Evolutionary conservation across 2,797 vertebrate genomes (phyloP).

Genomic region (Crocidura indochinensis): DNA sequence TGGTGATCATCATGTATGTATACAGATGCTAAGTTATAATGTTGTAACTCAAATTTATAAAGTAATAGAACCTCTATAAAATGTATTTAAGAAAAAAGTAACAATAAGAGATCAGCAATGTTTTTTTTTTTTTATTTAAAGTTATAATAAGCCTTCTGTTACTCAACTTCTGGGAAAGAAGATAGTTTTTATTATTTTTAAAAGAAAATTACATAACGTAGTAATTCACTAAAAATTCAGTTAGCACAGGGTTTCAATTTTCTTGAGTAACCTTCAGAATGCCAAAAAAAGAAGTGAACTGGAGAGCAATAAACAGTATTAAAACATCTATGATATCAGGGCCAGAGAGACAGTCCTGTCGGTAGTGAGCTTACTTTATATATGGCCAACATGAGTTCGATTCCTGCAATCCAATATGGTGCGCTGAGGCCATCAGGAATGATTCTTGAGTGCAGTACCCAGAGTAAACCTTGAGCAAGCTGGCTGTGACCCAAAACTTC

Average conservation of each 20-base stretch:
- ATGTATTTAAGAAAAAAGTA: neutral
- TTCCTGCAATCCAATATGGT: too few relatives aligned
- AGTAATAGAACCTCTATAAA: neutral
- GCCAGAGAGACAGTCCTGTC: too few relatives aligned
- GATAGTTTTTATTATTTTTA: neutral
- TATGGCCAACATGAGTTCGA: too few relatives aligned
- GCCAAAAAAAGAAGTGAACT: neutral
- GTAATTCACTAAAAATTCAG: neutral
- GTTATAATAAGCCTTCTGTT: neutral
- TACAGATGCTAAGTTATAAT: neutral
- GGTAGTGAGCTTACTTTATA: too few relatives aligned
- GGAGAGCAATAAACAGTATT: neutral
- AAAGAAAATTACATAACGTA: neutral
- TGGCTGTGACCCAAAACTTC: too few relatives aligned
- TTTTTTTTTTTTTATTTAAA: neutral
- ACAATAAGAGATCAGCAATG: neutral
- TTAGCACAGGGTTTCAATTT: neutral
- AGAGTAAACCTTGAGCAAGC: too few relatives aligned
- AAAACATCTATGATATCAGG: neutral
- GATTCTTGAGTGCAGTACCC: too few relatives aligned
- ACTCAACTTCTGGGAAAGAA: neutral
- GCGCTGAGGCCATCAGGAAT: too few relatives aligned
- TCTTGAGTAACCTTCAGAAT: neutral
- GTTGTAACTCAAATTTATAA: neutral
- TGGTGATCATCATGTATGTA: neutral